phyloP scores from a whole-genome alignment of 2,888 invertebrate genomes.

The Dicyrtoma fusca region DNA sequence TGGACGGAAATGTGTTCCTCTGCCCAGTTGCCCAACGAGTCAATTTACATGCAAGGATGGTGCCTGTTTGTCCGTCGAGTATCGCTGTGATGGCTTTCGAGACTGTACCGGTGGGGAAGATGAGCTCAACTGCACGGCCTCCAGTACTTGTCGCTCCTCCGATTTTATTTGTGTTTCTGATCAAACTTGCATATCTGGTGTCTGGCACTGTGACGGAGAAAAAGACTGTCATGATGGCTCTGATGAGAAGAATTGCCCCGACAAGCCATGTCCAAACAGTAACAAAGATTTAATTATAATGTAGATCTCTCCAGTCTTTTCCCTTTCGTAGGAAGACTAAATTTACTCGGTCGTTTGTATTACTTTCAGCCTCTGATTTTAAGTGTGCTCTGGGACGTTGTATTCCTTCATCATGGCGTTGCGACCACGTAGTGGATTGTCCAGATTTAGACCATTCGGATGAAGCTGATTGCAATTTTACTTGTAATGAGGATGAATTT shows the following conservation, averaged over 20 bases:
- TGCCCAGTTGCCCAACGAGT: conserved; percentile 58
- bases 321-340: background rate
- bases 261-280: conserved; percentile 45
- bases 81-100: conserved; percentile 56
- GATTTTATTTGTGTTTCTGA: conserved; percentile 40
- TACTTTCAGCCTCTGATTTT: conserved; percentile 56
- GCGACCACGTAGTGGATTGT: conserved; percentile 59
- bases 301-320: background rate
- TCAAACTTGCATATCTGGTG: conserved; percentile 30
- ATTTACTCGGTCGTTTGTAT: background rate
- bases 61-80: conserved; percentile 58
- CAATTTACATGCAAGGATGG: conserved; percentile 68
- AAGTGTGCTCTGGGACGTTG: conserved; percentile 60
- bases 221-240: conserved; percentile 36
- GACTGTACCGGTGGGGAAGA: conserved; percentile 57
- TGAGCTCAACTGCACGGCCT: conserved; percentile 46
- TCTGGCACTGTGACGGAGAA: conserved; percentile 41
- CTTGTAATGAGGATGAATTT: conserved; percentile 43
- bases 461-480: conserved; percentile 60
- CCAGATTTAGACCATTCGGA: conserved; percentile 58
- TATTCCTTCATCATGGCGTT: conserved; percentile 61
- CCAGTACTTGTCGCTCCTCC: conserved; percentile 5
- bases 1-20: conserved; percentile 58
- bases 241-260: conserved; percentile 34
- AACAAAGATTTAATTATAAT: background rate